These are phyloP conservation scores for Platyscapa corneri DNA, from an alignment of 1,140 invertebrate species.

Conservation along the genomic window DNA sequence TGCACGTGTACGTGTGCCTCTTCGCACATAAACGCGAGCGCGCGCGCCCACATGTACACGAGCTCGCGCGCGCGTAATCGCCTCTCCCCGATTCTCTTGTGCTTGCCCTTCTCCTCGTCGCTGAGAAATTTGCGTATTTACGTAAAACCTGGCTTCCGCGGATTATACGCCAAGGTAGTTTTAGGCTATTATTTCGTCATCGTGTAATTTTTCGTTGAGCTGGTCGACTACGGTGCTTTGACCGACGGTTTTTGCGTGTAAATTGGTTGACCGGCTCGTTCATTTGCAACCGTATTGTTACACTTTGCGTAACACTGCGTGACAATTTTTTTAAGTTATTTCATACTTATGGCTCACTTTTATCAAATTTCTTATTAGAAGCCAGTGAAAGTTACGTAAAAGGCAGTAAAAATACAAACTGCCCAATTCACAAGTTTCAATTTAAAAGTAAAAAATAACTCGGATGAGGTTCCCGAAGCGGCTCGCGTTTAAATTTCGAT, in stretches of 20 bases:
- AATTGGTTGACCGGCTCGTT: neutral
- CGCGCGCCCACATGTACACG: neutral
- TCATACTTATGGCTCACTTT: too few relatives aligned
- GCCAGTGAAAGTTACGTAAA: too few relatives aligned
- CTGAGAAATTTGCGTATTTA: conserved; percentile 23
- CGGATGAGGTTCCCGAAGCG: too few relatives aligned
- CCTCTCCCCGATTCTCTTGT: neutral
- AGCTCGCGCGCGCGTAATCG: neutral
- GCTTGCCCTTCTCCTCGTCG: neutral
- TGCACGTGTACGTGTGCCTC: too few relatives aligned
- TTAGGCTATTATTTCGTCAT: neutral
- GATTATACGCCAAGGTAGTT: neutral
- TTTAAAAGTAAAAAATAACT: too few relatives aligned
- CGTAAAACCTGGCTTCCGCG: conserved; percentile 11
- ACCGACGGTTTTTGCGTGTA: neutral
- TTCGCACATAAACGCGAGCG: too few relatives aligned
- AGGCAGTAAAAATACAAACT: too few relatives aligned
- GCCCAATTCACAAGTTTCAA: too few relatives aligned
- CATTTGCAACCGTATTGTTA: neutral
- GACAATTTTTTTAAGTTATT: neutral
- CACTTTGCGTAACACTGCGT: neutral
- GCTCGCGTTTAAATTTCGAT: too few relatives aligned
- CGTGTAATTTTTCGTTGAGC: neutral
- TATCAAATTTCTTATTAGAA: too few relatives aligned
- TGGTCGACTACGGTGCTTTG: neutral